Evolutionary conservation across 2,113 vertebrate species (phyloP), one percentile per base, ranked within the genome.

Genomic region (Glaucidium brasilianum): DNA sequence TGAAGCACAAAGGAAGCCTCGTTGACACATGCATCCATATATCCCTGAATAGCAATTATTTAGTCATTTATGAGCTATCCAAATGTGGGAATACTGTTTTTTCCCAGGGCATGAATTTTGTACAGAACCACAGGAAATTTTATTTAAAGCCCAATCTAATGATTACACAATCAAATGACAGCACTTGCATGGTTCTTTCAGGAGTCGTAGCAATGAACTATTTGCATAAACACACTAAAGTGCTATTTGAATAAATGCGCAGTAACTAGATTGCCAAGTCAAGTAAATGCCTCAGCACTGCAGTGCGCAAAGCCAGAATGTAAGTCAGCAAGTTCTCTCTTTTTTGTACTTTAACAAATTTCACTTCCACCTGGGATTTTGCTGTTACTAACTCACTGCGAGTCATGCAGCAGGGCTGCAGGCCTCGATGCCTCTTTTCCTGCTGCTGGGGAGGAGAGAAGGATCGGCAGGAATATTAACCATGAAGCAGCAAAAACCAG

Each of bases 161-260:
- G 76, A 86, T 80, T 60, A 50, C 83, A 81, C 85, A 72, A 81
- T 27, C 68, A 86, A 91, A 68, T 23, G 91, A 52, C 96, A 78
- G 85, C 88, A 67, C 76, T 92, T 7, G 72, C 19, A 15, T 2
- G 58, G 88, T 11, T 86, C 83, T 89, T 87, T 56, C 2, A 67
- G 91, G 82, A 86, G 79, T 75, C 15, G 83, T 39, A 91, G 96
- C 95, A 64, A 47, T 7, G 68, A 84, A 88, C 56, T 93, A 71
- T 94, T 91, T 96, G 95, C 90, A 96, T 95, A 92, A 95, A 88
- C 67, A 88, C 88, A 39, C 75, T 49, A 8, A 73, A 94, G 90
- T 20, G 90, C 92, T 75, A 14, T 82, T 60, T 88, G 82, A 90
- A 89, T 75, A 83, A 85, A 82, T 8, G 83, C 8, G 4, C 76